Evolutionary conservation across 2,888 invertebrate species (phyloP).

Genomic region (Euzophera pinguis): DNA sequence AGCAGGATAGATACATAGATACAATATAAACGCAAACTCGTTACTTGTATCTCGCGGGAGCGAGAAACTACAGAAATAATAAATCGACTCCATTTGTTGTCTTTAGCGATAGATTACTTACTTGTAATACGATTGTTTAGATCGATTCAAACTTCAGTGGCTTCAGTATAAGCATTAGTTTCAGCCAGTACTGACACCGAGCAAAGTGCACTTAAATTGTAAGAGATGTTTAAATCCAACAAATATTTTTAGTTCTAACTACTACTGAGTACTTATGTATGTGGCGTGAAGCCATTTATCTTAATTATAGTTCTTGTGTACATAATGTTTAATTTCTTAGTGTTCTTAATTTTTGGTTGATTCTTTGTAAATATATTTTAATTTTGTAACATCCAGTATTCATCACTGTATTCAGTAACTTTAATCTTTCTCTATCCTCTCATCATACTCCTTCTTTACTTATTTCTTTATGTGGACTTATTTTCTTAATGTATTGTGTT

Average conservation of each 20-base stretch:
- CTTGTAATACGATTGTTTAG: background rate
- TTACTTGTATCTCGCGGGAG: background rate
- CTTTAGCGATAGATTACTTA: slow-evolving; percentile 1
- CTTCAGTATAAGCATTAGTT: background rate
- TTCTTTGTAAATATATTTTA: too few relatives aligned
- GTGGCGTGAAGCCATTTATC: too few relatives aligned
- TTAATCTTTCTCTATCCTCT: too few relatives aligned
- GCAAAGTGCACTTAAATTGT: slow-evolving; percentile 12
- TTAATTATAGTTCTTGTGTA: too few relatives aligned
- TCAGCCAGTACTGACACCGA: background rate
- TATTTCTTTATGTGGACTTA: too few relatives aligned
- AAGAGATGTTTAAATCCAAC: background rate
- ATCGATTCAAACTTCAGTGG: background rate
- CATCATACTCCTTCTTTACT: too few relatives aligned
- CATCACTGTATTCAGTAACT: too few relatives aligned
- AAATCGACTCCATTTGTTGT: slow-evolving; percentile 7
- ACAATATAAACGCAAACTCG: slow-evolving; percentile 1
- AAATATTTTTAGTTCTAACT: background rate
- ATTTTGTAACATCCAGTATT: too few relatives aligned
- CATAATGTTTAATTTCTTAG: too few relatives aligned
- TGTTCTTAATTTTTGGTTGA: too few relatives aligned
- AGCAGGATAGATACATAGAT: background rate
- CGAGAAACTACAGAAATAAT: slow-evolving; percentile 7
- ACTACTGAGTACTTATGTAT: too few relatives aligned
- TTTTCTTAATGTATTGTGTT: too few relatives aligned